These are phyloP conservation scores for Apodemus speciosus DNA, from an alignment of 2,113 vertebrate species.

Conservation along the genomic window DNA sequence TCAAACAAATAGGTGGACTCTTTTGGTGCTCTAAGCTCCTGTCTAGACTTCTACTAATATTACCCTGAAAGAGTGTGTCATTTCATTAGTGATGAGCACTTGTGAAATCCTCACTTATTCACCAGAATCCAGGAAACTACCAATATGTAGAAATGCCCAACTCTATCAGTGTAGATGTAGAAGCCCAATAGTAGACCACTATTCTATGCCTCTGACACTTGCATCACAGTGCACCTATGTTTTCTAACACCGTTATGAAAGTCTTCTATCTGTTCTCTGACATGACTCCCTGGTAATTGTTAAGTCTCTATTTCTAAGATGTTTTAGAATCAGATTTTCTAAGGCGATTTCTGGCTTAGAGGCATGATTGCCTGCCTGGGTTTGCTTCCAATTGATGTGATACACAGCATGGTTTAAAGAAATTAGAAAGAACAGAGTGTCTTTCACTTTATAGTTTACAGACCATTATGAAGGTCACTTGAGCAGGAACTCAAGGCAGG, in stretches of 20 bases:
- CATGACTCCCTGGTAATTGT: too few relatives aligned
- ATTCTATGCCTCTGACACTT: not conserved
- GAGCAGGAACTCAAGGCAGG: not conserved
- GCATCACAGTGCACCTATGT: not conserved
- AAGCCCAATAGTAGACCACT: not conserved
- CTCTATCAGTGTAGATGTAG: rapidly evolving
- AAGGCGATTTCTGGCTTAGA: not conserved
- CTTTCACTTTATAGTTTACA: not conserved
- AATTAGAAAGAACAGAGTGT: not conserved
- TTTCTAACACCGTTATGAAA: too few relatives aligned
- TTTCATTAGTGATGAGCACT: not conserved
- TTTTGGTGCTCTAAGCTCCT: not conserved
- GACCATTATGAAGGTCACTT: not conserved
- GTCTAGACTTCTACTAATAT: not conserved
- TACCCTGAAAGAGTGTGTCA: not conserved
- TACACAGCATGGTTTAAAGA: not conserved
- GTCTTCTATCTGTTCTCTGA: not conserved
- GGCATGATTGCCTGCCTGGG: not conserved
- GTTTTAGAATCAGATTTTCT: not conserved
- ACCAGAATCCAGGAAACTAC: not conserved
- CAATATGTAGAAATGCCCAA: not conserved
- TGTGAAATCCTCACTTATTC: not conserved
- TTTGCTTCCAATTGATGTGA: not conserved
- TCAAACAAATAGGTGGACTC: not conserved
- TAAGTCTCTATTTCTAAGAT: not conserved